A percentile compares a stretch with the other conserved stretches of the same genome.
phyloP scores from a whole-genome alignment of 1,140 invertebrate genomes.

The Saccostrea cuccullata region DNA sequence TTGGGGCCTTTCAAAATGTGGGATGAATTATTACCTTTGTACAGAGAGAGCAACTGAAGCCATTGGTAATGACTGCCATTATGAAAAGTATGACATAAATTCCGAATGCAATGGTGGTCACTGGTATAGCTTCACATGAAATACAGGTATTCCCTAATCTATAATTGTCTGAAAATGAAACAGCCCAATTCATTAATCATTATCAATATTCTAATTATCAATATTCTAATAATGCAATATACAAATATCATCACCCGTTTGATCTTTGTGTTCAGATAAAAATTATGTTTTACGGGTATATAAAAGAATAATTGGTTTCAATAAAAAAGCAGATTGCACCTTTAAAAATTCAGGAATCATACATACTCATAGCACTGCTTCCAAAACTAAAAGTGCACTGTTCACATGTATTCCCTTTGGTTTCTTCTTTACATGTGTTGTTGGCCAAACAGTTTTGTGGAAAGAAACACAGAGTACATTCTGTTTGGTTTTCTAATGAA shows the following conservation, averaged over 20 bases:
- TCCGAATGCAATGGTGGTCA: conserved; percentile 32
- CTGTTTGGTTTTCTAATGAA: not conserved
- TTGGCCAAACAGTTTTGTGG: conserved; percentile 46
- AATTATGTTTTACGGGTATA: not conserved
- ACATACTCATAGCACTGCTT: not conserved
- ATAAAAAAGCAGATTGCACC: not conserved
- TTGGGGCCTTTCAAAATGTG: not conserved
- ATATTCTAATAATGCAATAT: not conserved
- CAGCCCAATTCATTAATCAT: not conserved
- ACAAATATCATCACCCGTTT: too few relatives aligned
- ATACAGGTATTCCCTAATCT: conserved; percentile 39
- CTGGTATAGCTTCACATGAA: conserved; percentile 17
- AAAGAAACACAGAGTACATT: conserved; percentile 37
- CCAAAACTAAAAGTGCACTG: conserved; percentile 4
- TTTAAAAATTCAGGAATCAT: not conserved
- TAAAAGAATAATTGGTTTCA: not conserved
- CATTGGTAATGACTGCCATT: conserved; percentile 16
- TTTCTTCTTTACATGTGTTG: conserved; percentile 39
- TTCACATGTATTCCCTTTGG: conserved; percentile 30
- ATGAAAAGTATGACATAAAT: conserved; percentile 36
- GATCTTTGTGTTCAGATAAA: too few relatives aligned
- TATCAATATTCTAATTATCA: not conserved
- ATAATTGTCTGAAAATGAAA: conserved; percentile 1
- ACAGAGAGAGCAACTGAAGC: conserved; percentile 39
- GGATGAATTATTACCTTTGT: conserved; percentile 39